Conservation (phyloP, 2,888 invertebrate species). For the Eilema caniola region DNA sequence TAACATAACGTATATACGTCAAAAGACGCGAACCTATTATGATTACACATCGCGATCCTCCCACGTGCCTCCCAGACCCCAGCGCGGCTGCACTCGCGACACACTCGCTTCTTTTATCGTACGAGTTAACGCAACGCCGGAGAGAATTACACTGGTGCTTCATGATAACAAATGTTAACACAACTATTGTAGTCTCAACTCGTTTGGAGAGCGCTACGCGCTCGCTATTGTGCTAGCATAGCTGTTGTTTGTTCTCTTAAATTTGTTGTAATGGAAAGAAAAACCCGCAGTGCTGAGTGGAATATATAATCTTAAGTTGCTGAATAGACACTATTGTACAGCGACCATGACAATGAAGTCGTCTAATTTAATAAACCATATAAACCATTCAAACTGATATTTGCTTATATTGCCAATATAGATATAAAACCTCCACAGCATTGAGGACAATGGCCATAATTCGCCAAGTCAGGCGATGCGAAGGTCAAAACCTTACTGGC, state of each 20-base stretch:
- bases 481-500: conserved; percentile 4
- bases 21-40: no score
- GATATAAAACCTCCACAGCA: neutral
- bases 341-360: neutral
- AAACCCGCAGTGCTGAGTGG: neutral
- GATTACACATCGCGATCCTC: neutral
- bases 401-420: neutral
- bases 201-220: neutral
- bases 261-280: conserved; percentile 4
- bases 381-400: neutral
- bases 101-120: neutral
- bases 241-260: neutral
- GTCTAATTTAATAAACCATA: neutral
- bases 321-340: neutral
- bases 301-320: neutral
- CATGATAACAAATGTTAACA: neutral
- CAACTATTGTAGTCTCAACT: neutral
- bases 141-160: neutral
- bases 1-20: no score
- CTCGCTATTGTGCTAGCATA: neutral
- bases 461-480: neutral
- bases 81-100: no score
- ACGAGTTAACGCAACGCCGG: neutral
- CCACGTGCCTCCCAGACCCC: neutral
- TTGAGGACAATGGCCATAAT: neutral